phyloP scores from a whole-genome alignment of 1,140 invertebrate species.

The Lordiphosa collinella region DNA sequence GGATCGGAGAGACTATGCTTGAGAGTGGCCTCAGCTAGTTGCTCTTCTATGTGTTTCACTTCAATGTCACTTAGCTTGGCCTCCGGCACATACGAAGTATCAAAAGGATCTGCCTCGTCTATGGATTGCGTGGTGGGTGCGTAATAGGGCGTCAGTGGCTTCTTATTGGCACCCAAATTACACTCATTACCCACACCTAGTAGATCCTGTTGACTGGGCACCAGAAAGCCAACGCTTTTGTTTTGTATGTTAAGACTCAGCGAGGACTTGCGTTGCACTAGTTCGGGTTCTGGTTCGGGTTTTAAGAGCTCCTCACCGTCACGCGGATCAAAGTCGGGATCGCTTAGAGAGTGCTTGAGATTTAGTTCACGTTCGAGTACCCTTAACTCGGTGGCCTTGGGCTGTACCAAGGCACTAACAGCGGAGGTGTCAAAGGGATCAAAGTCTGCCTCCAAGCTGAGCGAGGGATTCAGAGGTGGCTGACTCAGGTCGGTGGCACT shows the following conservation, averaged over 20 bases:
- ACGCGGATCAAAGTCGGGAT: conserved; percentile 89
- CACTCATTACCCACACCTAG: conserved; percentile 79
- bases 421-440: conserved; percentile 93
- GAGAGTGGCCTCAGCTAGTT: conserved; percentile 80
- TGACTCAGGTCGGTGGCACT: conserved; percentile 87
- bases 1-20: conserved; percentile 81
- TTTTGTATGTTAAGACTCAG: conserved; percentile 76
- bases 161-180: conserved; percentile 81
- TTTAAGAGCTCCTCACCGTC: conserved; percentile 58
- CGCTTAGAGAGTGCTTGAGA: conserved; percentile 82
- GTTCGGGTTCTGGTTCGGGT: not conserved
- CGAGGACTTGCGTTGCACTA: conserved; percentile 68
- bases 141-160: conserved; percentile 90
- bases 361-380: conserved; percentile 87
- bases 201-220: conserved; percentile 81
- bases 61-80: conserved; percentile 87
- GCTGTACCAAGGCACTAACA: conserved; percentile 85
- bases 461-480: conserved; percentile 84
- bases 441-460: conserved; percentile 81
- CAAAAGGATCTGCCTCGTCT: conserved; percentile 87
- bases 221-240: conserved; percentile 87
- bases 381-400: conserved; percentile 88
- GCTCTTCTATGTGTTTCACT: conserved; percentile 86
- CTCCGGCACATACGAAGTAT: conserved; percentile 88
- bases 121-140: conserved; percentile 81